Base-by-base conservation (phyloP, 92 coral and sea anemone species). In the Parazoanthus darwini region DNA sequence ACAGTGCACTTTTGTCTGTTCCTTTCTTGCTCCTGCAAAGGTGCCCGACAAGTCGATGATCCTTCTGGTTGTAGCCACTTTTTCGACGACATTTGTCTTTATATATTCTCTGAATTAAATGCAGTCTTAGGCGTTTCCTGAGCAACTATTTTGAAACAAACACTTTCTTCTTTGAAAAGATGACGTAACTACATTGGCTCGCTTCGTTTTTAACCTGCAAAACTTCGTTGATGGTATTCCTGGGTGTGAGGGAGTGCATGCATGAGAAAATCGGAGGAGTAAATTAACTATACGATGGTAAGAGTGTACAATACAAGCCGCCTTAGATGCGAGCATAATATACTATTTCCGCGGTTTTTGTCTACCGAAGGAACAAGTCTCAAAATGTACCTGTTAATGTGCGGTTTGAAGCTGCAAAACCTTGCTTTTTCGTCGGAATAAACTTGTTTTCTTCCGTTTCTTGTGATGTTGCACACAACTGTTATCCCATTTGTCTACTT, bases 161-260 rank as follows among this genome's bases (percentile, higher is more conserved):
- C 73, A 80, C 73, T 58, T 56, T 58, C 73, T 80, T 56, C 85
- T 67, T 80, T 80, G 29, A 33, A 79, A 58, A 33, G 48, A 68
- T 80, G 85, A 80, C 85, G 85, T 80, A 80, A 80, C 44, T 56
- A 80, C 85, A 58, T 80, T 18, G 85, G 85, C 85, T 80, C 85
- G 85, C 85, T 80, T 80, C 70, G 85, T 8, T 36, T 80, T 29
- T 29, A n/a, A 59, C 63, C 85, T 59, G 25, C 26, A 80, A 80
- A 3, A 26, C 7, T 29, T 23, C 26, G 8, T 7, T 33, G 22
- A 13, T 58, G 66, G 2, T 63, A 63, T 59, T 23, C 73, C 70
- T 2, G 42, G 4, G 42, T 80, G 70, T 58, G 73, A 80, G 42
- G 48, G 72, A 35, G 15, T 80, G 26, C 85, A 25, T 16, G 46